Evolutionary conservation across 2,797 vertebrate species (phyloP).

Genomic region (Linurgus olivaceus): DNA sequence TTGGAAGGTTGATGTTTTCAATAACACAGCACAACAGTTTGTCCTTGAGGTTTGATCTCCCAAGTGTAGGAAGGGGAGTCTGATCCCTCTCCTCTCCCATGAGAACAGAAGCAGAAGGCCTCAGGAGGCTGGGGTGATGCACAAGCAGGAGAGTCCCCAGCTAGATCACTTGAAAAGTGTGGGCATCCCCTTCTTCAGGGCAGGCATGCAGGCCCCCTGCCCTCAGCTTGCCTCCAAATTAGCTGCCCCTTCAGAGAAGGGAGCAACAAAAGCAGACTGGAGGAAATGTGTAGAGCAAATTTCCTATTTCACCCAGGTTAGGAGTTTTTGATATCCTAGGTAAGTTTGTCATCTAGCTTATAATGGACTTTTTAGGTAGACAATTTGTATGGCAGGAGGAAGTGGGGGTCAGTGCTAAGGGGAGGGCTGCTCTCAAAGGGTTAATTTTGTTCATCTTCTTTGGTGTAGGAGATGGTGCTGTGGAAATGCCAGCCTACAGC

Average conservation of each 20-base stretch:
- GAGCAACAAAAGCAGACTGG: neutral
- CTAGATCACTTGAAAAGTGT: neutral
- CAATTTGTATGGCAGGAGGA: neutral
- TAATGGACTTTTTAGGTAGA: neutral
- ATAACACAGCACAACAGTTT: neutral
- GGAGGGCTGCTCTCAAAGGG: neutral
- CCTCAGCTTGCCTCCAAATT: neutral
- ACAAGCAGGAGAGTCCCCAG: neutral
- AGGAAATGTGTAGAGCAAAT: neutral
- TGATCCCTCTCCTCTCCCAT: neutral
- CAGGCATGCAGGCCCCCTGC: neutral
- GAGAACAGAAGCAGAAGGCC: neutral
- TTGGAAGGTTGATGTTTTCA: neutral
- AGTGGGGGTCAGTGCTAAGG: neutral
- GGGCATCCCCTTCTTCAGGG: neutral
- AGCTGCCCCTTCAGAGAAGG: neutral
- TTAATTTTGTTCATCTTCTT: neutral
- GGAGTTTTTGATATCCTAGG: neutral
- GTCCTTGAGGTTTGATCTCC: neutral
- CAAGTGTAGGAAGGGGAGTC: neutral
- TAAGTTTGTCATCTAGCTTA: neutral
- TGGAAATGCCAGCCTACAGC: neutral
- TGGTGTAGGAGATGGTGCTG: neutral
- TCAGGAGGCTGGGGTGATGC: neutral
- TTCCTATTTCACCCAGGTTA: rapidly evolving